Evolutionary conservation across 2,888 invertebrate genomes (phyloP).

Genomic region (Morinoia aosen): DNA sequence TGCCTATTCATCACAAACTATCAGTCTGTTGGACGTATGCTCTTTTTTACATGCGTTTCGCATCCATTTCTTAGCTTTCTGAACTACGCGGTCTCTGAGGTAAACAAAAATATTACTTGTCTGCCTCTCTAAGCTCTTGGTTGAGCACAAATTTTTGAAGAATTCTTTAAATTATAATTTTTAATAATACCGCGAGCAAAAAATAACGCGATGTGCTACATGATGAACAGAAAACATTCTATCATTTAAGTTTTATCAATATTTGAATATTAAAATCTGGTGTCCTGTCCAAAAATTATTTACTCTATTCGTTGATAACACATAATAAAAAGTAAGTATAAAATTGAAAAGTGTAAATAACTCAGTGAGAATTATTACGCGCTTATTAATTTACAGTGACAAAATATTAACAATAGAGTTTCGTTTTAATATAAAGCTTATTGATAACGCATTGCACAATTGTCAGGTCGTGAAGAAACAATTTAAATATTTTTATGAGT

Average conservation of each 20-base stretch:
- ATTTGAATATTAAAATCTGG: not conserved
- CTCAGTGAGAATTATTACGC: not conserved
- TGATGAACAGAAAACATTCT: not conserved
- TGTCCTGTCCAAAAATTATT: not conserved
- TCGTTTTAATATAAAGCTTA: not conserved
- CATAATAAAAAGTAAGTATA: not conserved
- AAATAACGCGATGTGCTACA: not conserved
- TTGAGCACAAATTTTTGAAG: not conserved
- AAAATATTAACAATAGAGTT: not conserved
- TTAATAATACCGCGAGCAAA: not conserved
- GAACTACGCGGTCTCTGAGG: not conserved
- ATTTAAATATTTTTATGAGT: not conserved
- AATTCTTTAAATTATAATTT: not conserved
- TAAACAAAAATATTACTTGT: not conserved
- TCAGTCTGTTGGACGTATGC: not conserved
- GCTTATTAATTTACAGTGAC: not conserved
- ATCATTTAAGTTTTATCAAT: not conserved
- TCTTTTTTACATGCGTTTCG: not conserved
- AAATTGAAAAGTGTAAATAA: not conserved
- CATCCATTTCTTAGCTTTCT: not conserved
- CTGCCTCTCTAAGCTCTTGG: not conserved
- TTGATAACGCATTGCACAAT: not conserved
- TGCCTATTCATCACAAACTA: slow-evolving; percentile 25
- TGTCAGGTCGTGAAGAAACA: not conserved
- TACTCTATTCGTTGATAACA: too few relatives aligned